Evolutionary conservation across 2,888 invertebrate genomes (phyloP), one percentile per base, ranked within the genome.

Genomic region (Stenotaenia linearis): DNA sequence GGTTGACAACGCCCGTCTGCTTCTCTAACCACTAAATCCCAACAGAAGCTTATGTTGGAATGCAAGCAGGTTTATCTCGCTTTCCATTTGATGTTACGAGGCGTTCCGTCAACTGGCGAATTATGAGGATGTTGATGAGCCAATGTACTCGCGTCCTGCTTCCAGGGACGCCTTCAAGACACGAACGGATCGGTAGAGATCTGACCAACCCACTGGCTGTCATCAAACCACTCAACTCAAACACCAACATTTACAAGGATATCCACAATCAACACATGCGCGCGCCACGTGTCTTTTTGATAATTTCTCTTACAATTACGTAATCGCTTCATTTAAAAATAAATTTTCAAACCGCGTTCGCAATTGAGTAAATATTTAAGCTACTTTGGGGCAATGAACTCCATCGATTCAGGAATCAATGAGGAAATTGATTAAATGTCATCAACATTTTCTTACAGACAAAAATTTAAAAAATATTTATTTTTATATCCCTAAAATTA

Each of bases 81-180:
- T 69, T 69, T 69, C 69, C 45, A 45, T 18, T 12, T 18, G 18
- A 5, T 45, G 18, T 12, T 3, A 45, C 12, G 45, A 69, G 69
- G 28, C n/a, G 69, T 25, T 69, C 25, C 69, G 25, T 28, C 69
- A 69, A 69, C 69, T 28, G 15, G 28, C 25, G 69, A 10, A 18
- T 56, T 56, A 56, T 23, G 21, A 56, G 18, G 18, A 56, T 21
- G 10, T 18, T 28, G 69, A 69, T 69, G 69, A 69, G 69, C 69
- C 69, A 69, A 69, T 69, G 69, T 28, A 25, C 69, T 69, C 69
- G 69, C 69, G 69, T 25, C 69, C 25, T 69, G 69, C 69, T 69
- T 69, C 69, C 69, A 69, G 69, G 28, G 25, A 69, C 69, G 69
- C 69, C 69, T 69, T 25, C n/a, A 28, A 69, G 69, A 69, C 28